Conservation (phyloP, 1,140 invertebrate genomes). For the Philaenus spumarius region DNA sequence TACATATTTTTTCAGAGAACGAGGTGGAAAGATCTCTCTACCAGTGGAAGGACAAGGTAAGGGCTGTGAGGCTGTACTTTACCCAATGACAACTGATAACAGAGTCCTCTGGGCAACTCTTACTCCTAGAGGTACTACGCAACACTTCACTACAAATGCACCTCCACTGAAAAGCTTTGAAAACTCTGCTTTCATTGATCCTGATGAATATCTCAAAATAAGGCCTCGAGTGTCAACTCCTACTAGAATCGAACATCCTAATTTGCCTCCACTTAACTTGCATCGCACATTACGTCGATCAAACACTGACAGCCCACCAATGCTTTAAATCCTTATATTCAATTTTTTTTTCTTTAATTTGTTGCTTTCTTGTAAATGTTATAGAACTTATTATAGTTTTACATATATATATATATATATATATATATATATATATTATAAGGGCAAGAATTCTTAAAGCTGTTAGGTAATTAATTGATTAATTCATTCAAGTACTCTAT, state of each 20-base stretch:
- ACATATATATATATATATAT: too few species aligned
- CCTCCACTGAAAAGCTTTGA: slow-evolving; percentile 47
- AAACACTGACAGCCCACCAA: slow-evolving; percentile 9
- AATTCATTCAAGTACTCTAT: too few species aligned
- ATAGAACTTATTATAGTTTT: too few species aligned
- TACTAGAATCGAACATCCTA: slow-evolving; percentile 70
- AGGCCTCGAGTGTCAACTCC: slow-evolving; percentile 62
- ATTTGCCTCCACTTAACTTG: slow-evolving; percentile 65
- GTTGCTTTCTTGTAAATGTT: too few species aligned
- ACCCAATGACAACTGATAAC: slow-evolving; percentile 47
- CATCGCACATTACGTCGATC: slow-evolving; percentile 42
- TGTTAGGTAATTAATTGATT: too few species aligned
- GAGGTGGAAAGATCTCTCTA: slow-evolving; percentile 14
- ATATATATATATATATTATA: too few species aligned
- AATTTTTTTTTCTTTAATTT: too few species aligned
- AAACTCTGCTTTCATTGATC: slow-evolving; percentile 66
- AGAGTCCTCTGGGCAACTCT: slow-evolving; percentile 77
- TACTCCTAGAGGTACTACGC: slow-evolving; percentile 64
- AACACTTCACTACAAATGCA: slow-evolving; percentile 36
- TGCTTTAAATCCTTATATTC: too few species aligned
- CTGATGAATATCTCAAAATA: slow-evolving; percentile 50
- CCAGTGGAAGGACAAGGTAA: slow-evolving; percentile 22
- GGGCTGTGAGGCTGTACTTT: slow-evolving; percentile 45
- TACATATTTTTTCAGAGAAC: slow-evolving; percentile 21
- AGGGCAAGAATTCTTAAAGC: too few species aligned